Percentiles rank a stretch among this genome's conserved stretches.
phyloP scores from a whole-genome alignment of 2,113 vertebrate genomes.

The Dipodomys ordii region DNA sequence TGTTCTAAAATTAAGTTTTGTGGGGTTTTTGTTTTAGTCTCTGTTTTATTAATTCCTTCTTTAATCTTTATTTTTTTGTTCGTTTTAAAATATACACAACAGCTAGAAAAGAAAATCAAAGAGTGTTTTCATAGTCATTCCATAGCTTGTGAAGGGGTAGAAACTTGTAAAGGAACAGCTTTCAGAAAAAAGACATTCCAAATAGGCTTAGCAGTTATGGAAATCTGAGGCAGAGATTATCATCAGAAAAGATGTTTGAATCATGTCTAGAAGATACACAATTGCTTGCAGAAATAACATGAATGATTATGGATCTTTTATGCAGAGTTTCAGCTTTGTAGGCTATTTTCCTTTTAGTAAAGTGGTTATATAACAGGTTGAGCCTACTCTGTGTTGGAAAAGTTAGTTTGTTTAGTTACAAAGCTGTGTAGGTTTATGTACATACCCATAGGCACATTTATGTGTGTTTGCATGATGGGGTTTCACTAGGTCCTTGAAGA shows the following conservation, averaged over 20 bases:
- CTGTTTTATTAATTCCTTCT: no score
- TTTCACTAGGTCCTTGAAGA: not conserved
- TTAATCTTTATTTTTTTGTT: no score
- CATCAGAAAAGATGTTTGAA: slow-evolving; percentile 45
- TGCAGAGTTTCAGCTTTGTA: slow-evolving; percentile 24
- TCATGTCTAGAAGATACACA: slow-evolving; percentile 8
- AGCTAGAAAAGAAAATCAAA: not conserved
- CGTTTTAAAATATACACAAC: not conserved
- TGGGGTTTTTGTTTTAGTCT: no score
- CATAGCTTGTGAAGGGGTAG: not conserved
- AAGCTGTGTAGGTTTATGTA: not conserved
- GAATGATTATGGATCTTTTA: slow-evolving; percentile 30
- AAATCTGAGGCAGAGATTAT: slow-evolving; percentile 52
- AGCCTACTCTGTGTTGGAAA: not conserved
- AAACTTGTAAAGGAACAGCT: slow-evolving; percentile 31
- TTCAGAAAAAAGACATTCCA: slow-evolving; percentile 26
- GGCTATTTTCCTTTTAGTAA: not conserved
- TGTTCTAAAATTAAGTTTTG: slow-evolving; percentile 2
- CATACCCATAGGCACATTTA: rapidly evolving
- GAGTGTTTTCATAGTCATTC: not conserved
- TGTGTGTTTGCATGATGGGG: not conserved
- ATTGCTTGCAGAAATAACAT: slow-evolving; percentile 33
- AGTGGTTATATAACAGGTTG: not conserved
- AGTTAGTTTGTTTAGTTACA: not conserved
- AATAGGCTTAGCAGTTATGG: slow-evolving; percentile 18